Evolutionary conservation across 2,888 invertebrate species (phyloP), one percentile per base, ranked within the genome.

Genomic region (Caenorhabditis panamensis): DNA sequence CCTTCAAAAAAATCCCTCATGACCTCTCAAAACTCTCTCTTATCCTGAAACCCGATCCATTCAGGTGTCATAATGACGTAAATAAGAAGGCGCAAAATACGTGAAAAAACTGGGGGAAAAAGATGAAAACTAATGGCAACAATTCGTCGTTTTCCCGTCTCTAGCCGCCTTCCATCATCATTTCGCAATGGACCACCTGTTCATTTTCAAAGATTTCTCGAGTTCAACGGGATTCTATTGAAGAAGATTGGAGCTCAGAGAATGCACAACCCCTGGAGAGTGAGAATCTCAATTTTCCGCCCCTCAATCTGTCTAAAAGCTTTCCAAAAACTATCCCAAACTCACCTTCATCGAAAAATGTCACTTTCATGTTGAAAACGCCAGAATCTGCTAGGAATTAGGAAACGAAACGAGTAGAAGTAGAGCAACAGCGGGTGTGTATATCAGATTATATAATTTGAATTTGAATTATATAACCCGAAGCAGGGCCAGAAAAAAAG

Each of bases 291-390:
- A 44, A 11, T 47, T 26, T 26, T 61, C 28, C 28, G 28, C 31
- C 51, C 31, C 16, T 13, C 47, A 72, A 63, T 58, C 20, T 13
- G 36, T 3, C 56, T 37, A 56, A 71, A 62, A 54, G 71, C 54
- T 31, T 56, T 54, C 24, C 26, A 6, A 9, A 37, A 11, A 18
- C 18, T 36, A 8, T 36, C 11, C 22, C 56, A 20, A n/a, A 61
- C 72, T 72, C 64, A 72, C 72, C 72, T 64, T 72, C 64, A 37
- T 72, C 72, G 16, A 16, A 63, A 51, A 73, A 73, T 22, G 58
- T 64, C 20, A 73, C 73, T 73, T 20, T 64, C 73, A 73, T 73
- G 5, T 20, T 36, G 22, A 20, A 49, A 20, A 31, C 13, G 16
- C 9, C 9, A 41, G 9, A n/a, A n/a, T n/a, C n/a, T n/a, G n/a